Percentiles rank a stretch among this genome's conserved stretches.
phyloP scores from a whole-genome alignment of 2,797 vertebrate species.

The Lycodopsis pacificus region DNA sequence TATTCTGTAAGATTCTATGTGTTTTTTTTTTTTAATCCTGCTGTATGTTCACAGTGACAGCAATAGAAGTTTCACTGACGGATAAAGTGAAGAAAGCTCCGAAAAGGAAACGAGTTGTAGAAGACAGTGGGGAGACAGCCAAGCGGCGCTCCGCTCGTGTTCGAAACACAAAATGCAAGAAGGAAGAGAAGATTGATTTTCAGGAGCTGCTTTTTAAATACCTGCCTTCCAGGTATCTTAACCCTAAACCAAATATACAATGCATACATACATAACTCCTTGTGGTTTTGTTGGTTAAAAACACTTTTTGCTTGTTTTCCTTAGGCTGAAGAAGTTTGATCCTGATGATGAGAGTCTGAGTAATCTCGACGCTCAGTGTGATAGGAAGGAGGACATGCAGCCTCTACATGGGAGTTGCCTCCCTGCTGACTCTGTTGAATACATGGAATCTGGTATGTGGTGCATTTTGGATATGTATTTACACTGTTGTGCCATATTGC shows the following conservation, averaged over 20 bases:
- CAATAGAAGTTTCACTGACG: constrained; percentile 84
- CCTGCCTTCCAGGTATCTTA: constrained; percentile 92
- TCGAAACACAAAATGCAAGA: constrained; percentile 97
- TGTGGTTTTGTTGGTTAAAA: background rate
- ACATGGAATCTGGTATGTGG: constrained; percentile 91
- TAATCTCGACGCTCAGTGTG: constrained; percentile 89
- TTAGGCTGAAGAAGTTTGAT: constrained; percentile 93
- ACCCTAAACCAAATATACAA: background rate
- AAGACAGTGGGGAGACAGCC: constrained; percentile 94
- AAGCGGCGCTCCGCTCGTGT: constrained; percentile 97
- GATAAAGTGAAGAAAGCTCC: constrained; percentile 94
- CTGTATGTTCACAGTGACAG: constrained; percentile 62
- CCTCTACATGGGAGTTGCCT: constrained; percentile 82
- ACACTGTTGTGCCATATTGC: background rate
- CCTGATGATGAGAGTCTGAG: constrained; percentile 93
- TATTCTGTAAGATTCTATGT: background rate
- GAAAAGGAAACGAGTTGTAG: constrained; percentile 90
- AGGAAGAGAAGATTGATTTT: constrained; percentile 98
- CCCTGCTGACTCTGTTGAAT: constrained; percentile 87
- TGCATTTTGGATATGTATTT: background rate
- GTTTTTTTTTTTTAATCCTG: background rate
- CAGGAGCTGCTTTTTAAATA: constrained; percentile 96
- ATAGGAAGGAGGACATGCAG: constrained; percentile 87
- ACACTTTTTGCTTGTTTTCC: constrained; percentile 15
- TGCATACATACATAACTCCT: background rate